A percentile compares a stretch with the other conserved stretches of the same genome.
These are phyloP conservation scores for Campylomormyrus tamandua DNA, from an alignment of 2,113 vertebrate species.

Conservation along the genomic window DNA sequence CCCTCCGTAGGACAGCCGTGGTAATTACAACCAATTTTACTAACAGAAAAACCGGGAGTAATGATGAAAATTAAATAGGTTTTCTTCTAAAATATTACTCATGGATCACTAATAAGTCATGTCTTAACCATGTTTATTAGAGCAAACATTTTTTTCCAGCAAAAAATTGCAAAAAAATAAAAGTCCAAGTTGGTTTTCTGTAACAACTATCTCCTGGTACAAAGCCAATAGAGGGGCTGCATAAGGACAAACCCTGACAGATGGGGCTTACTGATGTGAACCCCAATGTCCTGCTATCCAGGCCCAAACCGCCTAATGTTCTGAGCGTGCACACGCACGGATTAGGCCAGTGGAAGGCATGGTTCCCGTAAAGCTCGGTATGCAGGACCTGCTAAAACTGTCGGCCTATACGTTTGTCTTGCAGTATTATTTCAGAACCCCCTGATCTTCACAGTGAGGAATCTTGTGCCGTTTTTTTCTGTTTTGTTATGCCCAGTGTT, in stretches of 20 bases:
- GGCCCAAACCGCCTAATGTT: not conserved
- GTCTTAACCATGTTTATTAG: not conserved
- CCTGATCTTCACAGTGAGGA: slow-evolving; percentile 30
- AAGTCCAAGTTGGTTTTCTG: not conserved
- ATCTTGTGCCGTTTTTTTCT: slow-evolving; percentile 24
- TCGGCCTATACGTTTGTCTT: slow-evolving; percentile 19
- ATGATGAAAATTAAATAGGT: not conserved
- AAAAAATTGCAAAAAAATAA: not conserved
- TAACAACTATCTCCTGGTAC: not conserved
- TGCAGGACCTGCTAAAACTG: slow-evolving; percentile 6
- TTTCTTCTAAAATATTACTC: not conserved
- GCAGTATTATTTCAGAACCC: slow-evolving; percentile 30
- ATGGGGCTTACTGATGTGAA: not conserved
- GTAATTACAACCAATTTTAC: slow-evolving; percentile 1
- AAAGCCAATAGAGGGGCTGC: not conserved
- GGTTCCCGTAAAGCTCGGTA: not conserved
- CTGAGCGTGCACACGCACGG: not conserved
- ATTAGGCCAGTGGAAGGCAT: slow-evolving; percentile 3
- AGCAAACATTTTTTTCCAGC: not conserved
- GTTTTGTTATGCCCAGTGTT: slow-evolving; percentile 26
- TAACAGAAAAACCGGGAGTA: not conserved
- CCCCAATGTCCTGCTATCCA: not conserved
- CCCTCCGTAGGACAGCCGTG: slow-evolving; percentile 1
- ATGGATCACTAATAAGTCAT: not conserved
- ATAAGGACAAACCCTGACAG: not conserved